A percentile compares a stretch with the other conserved stretches of the same genome.
Conservation (phyloP, 1,140 invertebrate species). For the Tetramorium simillimum region DNA sequence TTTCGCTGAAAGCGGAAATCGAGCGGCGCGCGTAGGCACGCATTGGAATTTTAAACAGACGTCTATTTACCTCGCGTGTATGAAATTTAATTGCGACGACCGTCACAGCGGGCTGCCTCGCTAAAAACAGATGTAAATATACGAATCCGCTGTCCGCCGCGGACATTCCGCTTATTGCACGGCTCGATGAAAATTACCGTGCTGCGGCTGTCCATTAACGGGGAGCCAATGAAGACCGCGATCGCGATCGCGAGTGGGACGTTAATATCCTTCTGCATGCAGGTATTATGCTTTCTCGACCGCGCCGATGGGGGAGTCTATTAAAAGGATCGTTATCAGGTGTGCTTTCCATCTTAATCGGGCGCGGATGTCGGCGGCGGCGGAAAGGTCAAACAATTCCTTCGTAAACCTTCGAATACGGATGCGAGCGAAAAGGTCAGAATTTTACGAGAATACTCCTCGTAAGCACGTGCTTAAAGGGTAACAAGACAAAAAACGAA, state of each 20-base stretch:
- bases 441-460: slow-evolving; percentile 55
- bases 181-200: slow-evolving; percentile 21
- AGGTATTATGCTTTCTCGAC: neutral
- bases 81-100: slow-evolving; percentile 57
- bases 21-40: neutral
- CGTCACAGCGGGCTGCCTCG: slow-evolving; percentile 42
- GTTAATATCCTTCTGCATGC: slow-evolving; percentile 8
- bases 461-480: slow-evolving; percentile 39
- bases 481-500: slow-evolving; percentile 37
- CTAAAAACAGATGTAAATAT: slow-evolving; percentile 42
- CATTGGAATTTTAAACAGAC: slow-evolving; percentile 55
- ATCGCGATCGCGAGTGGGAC: neutral
- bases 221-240: slow-evolving; percentile 17
- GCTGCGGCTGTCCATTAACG: slow-evolving; percentile 28
- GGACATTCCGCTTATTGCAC: slow-evolving; percentile 28
- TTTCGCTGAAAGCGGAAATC: slow-evolving; percentile 38
- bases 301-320: neutral
- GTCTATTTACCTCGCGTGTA: slow-evolving; percentile 38
- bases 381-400: slow-evolving; percentile 51
- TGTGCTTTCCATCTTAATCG: slow-evolving; percentile 6
- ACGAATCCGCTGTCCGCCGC: slow-evolving; percentile 3
- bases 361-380: neutral
- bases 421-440: slow-evolving; percentile 36
- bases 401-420: neutral
- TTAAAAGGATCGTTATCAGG: slow-evolving; percentile 42